Evolutionary conservation across 2,888 invertebrate genomes (phyloP).

Genomic region (Leptinotarsa haldemani): DNA sequence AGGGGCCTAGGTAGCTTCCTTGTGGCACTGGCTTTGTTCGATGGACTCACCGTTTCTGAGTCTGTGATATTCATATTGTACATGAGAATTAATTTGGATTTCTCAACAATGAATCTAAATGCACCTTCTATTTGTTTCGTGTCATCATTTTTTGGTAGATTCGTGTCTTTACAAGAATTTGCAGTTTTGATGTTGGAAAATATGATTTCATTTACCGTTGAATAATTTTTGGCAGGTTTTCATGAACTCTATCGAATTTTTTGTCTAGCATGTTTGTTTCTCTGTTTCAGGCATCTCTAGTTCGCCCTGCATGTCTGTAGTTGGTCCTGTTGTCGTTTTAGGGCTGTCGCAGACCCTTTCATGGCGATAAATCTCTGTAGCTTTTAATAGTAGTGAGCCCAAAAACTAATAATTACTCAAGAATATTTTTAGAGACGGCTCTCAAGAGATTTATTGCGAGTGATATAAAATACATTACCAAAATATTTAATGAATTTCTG

Average conservation of each 20-base stretch:
- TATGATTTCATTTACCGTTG: background rate
- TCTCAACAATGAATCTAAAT: too few relatives aligned
- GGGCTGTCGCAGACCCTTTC: slow-evolving; percentile 48
- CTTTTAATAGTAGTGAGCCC: slow-evolving; percentile 6
- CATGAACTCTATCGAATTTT: background rate
- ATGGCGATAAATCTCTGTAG: slow-evolving; percentile 41
- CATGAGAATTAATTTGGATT: too few relatives aligned
- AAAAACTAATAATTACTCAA: too few relatives aligned
- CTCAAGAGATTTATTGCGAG: slow-evolving; percentile 34
- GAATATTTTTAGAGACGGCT: background rate
- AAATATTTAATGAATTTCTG: slow-evolving; percentile 8
- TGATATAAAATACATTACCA: slow-evolving; percentile 28
- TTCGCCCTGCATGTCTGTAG: slow-evolving; percentile 73
- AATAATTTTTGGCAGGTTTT: slow-evolving; percentile 4
- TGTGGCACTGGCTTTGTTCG: too few relatives aligned
- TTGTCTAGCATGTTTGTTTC: slow-evolving; percentile 56
- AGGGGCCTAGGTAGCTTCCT: too few relatives aligned
- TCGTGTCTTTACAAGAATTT: too few relatives aligned
- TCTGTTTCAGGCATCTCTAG: slow-evolving; percentile 66
- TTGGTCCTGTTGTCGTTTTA: slow-evolving; percentile 52
- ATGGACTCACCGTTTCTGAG: too few relatives aligned
- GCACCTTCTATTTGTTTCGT: too few relatives aligned
- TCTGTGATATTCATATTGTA: too few relatives aligned
- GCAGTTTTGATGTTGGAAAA: too few relatives aligned
- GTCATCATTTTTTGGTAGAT: too few relatives aligned